phyloP scores from a whole-genome alignment of 2,797 vertebrate species.

The Gambusia yucatana region DNA sequence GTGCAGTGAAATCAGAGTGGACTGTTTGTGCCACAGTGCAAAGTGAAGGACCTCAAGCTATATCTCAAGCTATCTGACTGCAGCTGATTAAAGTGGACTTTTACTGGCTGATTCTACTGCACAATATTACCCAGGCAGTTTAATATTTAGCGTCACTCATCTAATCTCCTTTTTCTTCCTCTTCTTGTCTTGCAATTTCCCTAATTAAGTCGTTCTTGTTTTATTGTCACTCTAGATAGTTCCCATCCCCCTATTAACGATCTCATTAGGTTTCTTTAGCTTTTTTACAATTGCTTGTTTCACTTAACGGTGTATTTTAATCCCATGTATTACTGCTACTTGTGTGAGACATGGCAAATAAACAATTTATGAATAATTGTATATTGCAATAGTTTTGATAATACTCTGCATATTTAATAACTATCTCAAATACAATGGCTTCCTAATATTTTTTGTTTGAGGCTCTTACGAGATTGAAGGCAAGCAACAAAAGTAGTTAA shows the following conservation, averaged over 20 bases:
- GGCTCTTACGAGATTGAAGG: constrained; percentile 68
- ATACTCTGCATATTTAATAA: constrained; percentile 1
- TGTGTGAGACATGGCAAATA: constrained; percentile 34
- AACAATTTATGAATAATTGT: constrained; percentile 17
- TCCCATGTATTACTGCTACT: not conserved
- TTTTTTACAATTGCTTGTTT: constrained; percentile 5
- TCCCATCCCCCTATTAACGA: constrained; percentile 14
- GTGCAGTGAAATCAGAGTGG: constrained; percentile 46
- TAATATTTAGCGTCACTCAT: constrained; percentile 74
- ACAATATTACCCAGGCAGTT: constrained; percentile 66
- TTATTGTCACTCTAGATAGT: constrained; percentile 33
- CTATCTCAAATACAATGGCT: not conserved
- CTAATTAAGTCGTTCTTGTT: constrained; percentile 38
- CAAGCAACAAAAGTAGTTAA: constrained; percentile 59
- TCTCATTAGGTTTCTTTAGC: constrained; percentile 22
- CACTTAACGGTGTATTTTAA: not conserved
- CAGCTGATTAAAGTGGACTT: constrained; percentile 73
- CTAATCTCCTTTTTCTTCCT: constrained; percentile 53
- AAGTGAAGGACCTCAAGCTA: constrained; percentile 64
- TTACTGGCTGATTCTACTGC: constrained; percentile 67
- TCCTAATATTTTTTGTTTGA: constrained; percentile 18
- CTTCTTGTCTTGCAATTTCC: constrained; percentile 26
- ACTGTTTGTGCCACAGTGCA: constrained; percentile 41
- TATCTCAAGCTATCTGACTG: constrained; percentile 74
- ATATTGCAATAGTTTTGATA: constrained; percentile 36